Conservation (phyloP, 2,113 vertebrate species). For the Rostratula benghalensis region DNA sequence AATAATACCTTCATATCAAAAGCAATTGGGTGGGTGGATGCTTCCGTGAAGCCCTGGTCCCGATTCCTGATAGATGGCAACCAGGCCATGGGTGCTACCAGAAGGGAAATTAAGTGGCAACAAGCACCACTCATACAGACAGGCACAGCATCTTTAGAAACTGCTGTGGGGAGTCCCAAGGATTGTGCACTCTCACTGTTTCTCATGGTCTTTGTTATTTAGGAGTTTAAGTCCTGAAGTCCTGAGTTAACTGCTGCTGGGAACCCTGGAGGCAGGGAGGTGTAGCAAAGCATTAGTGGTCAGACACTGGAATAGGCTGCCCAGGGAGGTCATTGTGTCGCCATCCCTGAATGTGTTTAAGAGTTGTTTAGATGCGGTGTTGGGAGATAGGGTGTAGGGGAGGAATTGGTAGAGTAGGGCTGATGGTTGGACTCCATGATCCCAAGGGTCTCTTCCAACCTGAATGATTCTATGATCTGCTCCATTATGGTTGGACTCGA, state of each 20-base stretch:
- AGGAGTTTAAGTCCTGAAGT: neutral
- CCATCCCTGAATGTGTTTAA: no score
- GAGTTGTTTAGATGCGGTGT: no score
- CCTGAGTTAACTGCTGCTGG: neutral
- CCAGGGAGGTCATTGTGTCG: no score
- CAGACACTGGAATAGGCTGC: no score
- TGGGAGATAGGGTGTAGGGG: no score
- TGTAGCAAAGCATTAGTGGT: neutral
- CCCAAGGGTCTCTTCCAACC: no score
- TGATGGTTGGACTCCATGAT: no score
- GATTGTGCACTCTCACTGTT: neutral
- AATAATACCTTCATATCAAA: neutral
- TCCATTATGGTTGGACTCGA: no score
- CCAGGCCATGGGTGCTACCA: neutral
- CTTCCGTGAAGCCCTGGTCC: neutral
- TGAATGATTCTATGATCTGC: no score
- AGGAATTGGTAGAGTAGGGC: no score
- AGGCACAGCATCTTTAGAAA: neutral
- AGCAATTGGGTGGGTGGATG: neutral
- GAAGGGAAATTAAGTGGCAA: neutral
- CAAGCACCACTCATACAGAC: neutral
- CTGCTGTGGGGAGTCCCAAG: no score
- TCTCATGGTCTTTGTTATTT: neutral
- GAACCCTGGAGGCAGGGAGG: neutral
- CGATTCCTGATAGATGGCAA: neutral